A percentile compares a stretch with the other conserved stretches of the same genome.
These are phyloP conservation scores for Pygathrix nemaeus DNA, from an alignment of 2,113 vertebrate genomes.

Conservation along the genomic window DNA sequence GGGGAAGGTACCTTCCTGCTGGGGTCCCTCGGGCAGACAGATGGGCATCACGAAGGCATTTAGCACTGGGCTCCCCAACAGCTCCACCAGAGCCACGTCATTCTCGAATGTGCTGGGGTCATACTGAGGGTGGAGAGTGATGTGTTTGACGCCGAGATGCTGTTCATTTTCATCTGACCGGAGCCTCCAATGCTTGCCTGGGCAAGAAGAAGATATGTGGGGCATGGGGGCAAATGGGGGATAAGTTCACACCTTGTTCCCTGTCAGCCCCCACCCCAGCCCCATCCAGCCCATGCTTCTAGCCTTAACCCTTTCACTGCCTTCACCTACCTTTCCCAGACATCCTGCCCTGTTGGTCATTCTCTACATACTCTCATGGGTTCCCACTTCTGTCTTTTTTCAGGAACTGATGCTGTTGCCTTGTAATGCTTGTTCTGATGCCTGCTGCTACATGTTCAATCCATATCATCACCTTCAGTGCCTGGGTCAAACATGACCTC, in stretches of 20 bases:
- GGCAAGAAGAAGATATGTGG: not conserved
- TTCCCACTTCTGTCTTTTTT: not conserved
- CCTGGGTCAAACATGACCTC: not conserved
- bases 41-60: conserved; percentile 82
- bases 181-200: conserved; percentile 81
- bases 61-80: conserved; percentile 60
- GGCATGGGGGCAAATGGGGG: too few species aligned
- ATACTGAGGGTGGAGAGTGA: conserved; percentile 78
- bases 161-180: conserved; percentile 79
- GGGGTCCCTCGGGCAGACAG: conserved; percentile 76
- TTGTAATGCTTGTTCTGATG: not conserved
- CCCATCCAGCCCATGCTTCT: not conserved
- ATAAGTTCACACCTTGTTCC: not conserved
- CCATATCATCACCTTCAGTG: not conserved
- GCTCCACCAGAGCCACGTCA: conserved; percentile 81
- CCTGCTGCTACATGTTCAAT: not conserved
- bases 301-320: not conserved
- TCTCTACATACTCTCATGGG: not conserved
- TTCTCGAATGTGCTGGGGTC: conserved; percentile 75
- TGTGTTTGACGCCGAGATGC: conserved; percentile 10
- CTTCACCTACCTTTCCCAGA: not conserved
- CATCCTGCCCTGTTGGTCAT: not conserved
- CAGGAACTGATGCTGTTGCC: not conserved
- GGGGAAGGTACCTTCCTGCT: conserved; percentile 57
- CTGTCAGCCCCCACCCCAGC: not conserved